Percentiles rank a stretch among this genome's conserved stretches.
These are phyloP conservation scores for Danio tinwini DNA, from an alignment of 2,797 vertebrate genomes.

Conservation along the genomic window DNA sequence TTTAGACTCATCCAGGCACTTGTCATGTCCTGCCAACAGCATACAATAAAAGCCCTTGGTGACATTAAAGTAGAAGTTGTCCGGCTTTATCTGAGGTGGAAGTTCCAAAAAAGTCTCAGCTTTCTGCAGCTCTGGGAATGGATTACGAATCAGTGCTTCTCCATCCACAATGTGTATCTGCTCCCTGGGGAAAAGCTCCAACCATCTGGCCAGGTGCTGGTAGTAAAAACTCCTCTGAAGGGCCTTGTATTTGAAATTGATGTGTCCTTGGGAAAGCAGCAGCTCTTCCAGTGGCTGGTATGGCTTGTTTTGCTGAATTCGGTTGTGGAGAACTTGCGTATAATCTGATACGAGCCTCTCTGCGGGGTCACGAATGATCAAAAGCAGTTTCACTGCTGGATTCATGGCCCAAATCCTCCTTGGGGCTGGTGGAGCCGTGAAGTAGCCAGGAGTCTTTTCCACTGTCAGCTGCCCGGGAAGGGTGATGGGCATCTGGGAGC, in stretches of 20 bases:
- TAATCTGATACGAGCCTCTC: slow-evolving; percentile 85
- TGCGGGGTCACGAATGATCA: slow-evolving; percentile 83
- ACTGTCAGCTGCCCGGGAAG: slow-evolving; percentile 76
- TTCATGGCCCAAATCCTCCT: slow-evolving; percentile 76
- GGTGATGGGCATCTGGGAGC: slow-evolving; percentile 82
- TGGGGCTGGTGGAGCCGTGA: slow-evolving; percentile 76
- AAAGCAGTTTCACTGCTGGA: slow-evolving; percentile 75
- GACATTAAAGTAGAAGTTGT: slow-evolving; percentile 85
- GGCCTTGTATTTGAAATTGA: slow-evolving; percentile 80
- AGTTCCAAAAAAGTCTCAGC: slow-evolving; percentile 81
- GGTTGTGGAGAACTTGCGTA: slow-evolving; percentile 86
- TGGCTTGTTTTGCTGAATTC: slow-evolving; percentile 77
- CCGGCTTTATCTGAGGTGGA: slow-evolving; percentile 72
- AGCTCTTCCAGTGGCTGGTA: slow-evolving; percentile 80
- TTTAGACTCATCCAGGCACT: slow-evolving; percentile 85
- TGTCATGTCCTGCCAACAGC: slow-evolving; percentile 77
- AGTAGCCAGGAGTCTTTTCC: slow-evolving; percentile 87
- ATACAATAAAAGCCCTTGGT: slow-evolving; percentile 88
- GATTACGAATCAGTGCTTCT: slow-evolving; percentile 79
- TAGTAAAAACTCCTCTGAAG: slow-evolving; percentile 84
- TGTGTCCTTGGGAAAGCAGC: slow-evolving; percentile 71
- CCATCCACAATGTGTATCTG: slow-evolving; percentile 86
- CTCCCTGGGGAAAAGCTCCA: slow-evolving; percentile 77
- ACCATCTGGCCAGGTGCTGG: slow-evolving; percentile 78
- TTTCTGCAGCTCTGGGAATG: slow-evolving; percentile 80